These are phyloP conservation scores for Platyrinchus mystaceus DNA, from an alignment of 2,797 vertebrate genomes.

Conservation along the genomic window DNA sequence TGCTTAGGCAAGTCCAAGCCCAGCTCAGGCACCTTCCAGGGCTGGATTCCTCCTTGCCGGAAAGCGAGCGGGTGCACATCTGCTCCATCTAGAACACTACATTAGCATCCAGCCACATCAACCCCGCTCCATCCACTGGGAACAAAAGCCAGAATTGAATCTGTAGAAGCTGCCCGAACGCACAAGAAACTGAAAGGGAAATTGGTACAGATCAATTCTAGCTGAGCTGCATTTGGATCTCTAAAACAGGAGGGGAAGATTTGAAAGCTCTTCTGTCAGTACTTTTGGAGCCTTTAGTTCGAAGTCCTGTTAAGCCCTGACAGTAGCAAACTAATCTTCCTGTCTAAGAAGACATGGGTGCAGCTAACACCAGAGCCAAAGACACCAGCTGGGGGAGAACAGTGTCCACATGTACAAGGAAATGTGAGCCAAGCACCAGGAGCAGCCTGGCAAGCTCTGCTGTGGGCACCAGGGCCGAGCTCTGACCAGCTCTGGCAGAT, in stretches of 20 bases:
- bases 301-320: neutral
- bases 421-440: neutral
- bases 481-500: neutral
- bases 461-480: fast-evolving
- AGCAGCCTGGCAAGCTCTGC: neutral
- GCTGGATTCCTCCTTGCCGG: neutral
- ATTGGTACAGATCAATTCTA: neutral
- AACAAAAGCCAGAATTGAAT: neutral
- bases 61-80: neutral
- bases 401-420: neutral
- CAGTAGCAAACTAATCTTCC: neutral
- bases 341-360: neutral
- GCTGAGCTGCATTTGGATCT: neutral
- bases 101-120: neutral
- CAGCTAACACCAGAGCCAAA: neutral
- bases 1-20: conserved; percentile 27
- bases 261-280: neutral
- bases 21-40: neutral
- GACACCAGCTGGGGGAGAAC: neutral
- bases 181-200: neutral
- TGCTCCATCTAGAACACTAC: neutral
- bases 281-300: neutral
- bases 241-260: neutral
- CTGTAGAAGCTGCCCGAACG: neutral
- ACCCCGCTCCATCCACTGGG: neutral